These are phyloP conservation scores for Apeira syringaria DNA, from an alignment of 2,888 invertebrate species.

Conservation along the genomic window DNA sequence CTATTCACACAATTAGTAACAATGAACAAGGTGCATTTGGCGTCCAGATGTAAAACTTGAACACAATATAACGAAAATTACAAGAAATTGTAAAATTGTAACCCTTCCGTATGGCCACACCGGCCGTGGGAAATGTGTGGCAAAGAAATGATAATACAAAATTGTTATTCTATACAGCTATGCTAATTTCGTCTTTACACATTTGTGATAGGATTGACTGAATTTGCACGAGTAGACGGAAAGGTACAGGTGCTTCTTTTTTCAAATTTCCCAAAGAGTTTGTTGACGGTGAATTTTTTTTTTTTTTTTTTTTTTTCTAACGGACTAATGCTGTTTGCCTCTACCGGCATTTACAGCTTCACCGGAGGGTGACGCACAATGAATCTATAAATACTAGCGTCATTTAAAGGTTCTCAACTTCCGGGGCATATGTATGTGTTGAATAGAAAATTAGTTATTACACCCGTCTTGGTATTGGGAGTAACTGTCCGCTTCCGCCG, in stretches of 20 bases:
- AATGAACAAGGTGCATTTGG: conserved; percentile 6
- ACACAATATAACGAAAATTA: conserved; percentile 1
- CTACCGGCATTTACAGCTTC: no score
- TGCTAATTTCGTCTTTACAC: not conserved
- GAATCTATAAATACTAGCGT: conserved; percentile 18
- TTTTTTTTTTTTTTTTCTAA: no score
- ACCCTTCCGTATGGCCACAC: conserved; percentile 11
- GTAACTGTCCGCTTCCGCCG: conserved; percentile 30
- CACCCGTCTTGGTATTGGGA: conserved; percentile 31
- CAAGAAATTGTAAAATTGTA: not conserved
- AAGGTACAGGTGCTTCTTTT: conserved; percentile 1
- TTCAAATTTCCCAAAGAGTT: not conserved
- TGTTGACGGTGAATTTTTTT: not conserved
- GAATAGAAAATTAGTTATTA: conserved; percentile 32
- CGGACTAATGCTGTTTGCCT: no score
- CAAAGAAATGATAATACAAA: not conserved
- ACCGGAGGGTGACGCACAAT: no score
- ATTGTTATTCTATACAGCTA: not conserved
- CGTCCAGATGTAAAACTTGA: conserved; percentile 10
- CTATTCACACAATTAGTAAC: conserved; percentile 1
- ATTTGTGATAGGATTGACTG: not conserved
- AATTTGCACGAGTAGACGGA: not conserved
- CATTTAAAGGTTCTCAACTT: conserved; percentile 36
- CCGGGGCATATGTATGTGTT: conserved; percentile 28
- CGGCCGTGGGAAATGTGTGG: not conserved